Evolutionary conservation across 2,113 vertebrate species (phyloP), one percentile per base, ranked within the genome.

Genomic region (Mormoops blainvillei): DNA sequence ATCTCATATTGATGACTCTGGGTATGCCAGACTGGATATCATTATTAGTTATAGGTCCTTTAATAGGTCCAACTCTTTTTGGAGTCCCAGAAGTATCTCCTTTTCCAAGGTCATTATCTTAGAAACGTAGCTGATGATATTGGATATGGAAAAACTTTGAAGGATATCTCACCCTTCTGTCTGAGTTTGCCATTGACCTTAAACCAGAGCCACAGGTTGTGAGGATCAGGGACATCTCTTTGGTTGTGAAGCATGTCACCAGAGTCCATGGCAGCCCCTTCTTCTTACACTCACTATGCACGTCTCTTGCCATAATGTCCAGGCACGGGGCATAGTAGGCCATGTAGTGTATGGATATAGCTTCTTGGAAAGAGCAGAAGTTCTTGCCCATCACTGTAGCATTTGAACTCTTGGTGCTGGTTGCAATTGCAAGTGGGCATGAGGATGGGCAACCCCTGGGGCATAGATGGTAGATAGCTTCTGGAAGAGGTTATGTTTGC

Each of bases 221-320:
- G 99, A 2, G 99, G 99, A 88, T 99, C 99, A 0, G 99, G 98
- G 89, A 99, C 98, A 89, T 98, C 90, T 99, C 99, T 94, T 99
- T 99, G 93, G 99, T 98, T 89, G 98, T 84, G 93, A 99, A 99
- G 2, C 98, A 98, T 93, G 99, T 99, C 84, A 99, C 99, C 95
- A 99, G 96, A 5, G 99, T 99, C 99, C 99, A 99, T 41, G 99
- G 99, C 2, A 99, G 98, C 28, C 99, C 99, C 24, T 99, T 99
- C 97, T 98, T 98, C 58, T 99, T 99, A 96, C 99, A 99, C 33
- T 99, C 98, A 0, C 99, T 98, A 97, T 99, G 99, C 1, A 98
- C 80, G 91, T 99, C 99, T 65, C 99, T 96, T 54, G 99, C 99
- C 0, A 99, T 99, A 99, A 99, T 99, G 97, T 99, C 99, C 98